A percentile compares a stretch with the other conserved stretches of the same genome.
These are phyloP conservation scores for Lasioglossum albipes DNA, from an alignment of 1,140 invertebrate species.

Conservation along the genomic window DNA sequence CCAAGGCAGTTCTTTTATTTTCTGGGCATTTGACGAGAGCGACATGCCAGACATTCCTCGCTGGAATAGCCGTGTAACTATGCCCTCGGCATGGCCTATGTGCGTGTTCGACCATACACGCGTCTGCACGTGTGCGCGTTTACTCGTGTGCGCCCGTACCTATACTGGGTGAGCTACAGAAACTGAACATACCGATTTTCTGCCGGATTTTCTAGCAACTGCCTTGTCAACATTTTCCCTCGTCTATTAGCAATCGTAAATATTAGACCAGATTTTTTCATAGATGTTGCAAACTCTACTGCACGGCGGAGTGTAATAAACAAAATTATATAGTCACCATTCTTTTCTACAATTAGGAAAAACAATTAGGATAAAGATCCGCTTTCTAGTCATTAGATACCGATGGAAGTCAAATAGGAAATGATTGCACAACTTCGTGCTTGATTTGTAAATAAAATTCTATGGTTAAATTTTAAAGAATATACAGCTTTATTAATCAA, in stretches of 20 bases:
- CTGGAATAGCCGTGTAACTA: constrained; percentile 70
- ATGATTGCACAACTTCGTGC: too few species aligned
- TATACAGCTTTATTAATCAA: too few species aligned
- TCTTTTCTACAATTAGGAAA: too few species aligned
- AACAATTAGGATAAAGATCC: too few species aligned
- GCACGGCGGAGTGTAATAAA: too few species aligned
- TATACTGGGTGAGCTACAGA: constrained; percentile 33
- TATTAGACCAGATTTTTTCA: too few species aligned
- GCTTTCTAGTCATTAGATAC: too few species aligned
- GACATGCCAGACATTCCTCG: constrained; percentile 71
- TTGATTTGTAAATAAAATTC: too few species aligned
- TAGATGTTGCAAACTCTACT: too few species aligned
- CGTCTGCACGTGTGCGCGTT: background rate
- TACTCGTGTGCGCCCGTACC: constrained; percentile 1
- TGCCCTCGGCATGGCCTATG: constrained; percentile 58
- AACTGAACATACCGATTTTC: constrained; percentile 12
- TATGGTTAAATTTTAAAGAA: too few species aligned
- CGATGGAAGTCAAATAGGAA: too few species aligned
- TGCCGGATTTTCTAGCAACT: background rate
- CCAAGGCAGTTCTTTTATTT: constrained; percentile 71
- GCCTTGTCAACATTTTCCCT: background rate
- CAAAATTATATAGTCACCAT: too few species aligned
- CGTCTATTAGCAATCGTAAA: background rate
- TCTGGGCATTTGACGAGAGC: constrained; percentile 71
- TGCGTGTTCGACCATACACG: constrained; percentile 18